A percentile compares a stretch with the other conserved stretches of the same genome.
Evolutionary conservation across 1,140 invertebrate species (phyloP).

Genomic region (Bombus terrestris): DNA sequence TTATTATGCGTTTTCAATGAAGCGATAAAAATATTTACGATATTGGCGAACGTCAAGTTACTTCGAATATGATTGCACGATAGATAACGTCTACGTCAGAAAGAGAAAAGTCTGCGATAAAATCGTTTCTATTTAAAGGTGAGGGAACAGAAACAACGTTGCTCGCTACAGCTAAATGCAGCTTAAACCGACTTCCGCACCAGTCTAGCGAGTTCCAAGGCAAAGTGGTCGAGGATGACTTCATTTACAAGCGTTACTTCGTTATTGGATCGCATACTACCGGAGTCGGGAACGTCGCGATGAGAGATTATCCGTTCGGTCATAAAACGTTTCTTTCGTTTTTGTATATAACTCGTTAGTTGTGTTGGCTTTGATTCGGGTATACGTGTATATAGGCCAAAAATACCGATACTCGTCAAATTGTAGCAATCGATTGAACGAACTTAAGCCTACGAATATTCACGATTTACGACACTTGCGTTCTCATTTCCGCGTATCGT

Average conservation of each 20-base stretch:
- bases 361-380: constrained; percentile 18
- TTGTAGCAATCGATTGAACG: constrained; percentile 42
- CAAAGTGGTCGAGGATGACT: constrained; percentile 31
- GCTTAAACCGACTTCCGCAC: constrained; percentile 27
- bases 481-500: constrained; percentile 26
- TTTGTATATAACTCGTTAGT: background rate
- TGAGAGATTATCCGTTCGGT: constrained; percentile 2
- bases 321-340: background rate
- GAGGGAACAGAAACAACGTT: background rate
- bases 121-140: background rate
- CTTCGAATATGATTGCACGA: constrained; percentile 15
- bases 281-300: constrained; percentile 11
- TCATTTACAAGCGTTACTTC: constrained; percentile 41
- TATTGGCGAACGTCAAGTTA: constrained; percentile 10
- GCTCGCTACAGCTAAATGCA: constrained; percentile 30
- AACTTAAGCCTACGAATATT: constrained; percentile 58
- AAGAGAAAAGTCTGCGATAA: background rate
- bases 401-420: constrained; percentile 19
- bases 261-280: constrained; percentile 40
- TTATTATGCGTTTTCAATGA: background rate
- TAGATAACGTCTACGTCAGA: constrained; percentile 18
- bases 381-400: constrained; percentile 55
- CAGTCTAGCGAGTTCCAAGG: constrained; percentile 39
- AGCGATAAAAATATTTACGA: background rate
- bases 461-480: constrained; percentile 43